These are phyloP conservation scores for Amphiprion clarkii DNA, from an alignment of 2,797 vertebrate genomes.

Conservation along the genomic window DNA sequence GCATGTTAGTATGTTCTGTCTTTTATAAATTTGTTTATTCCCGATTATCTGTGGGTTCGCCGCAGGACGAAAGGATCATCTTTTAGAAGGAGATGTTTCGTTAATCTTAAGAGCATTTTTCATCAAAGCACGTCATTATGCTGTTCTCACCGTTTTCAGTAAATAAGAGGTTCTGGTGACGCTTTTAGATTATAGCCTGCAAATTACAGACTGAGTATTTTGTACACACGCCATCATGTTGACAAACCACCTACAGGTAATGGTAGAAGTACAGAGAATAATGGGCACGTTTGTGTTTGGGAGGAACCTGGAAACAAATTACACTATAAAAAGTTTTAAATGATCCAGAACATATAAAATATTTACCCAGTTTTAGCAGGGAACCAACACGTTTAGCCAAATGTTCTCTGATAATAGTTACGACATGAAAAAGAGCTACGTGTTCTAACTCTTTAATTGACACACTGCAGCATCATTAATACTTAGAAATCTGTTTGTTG, in stretches of 20 bases:
- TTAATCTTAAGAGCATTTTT: constrained; percentile 7
- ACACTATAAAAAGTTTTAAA: background rate
- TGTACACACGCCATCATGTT: background rate
- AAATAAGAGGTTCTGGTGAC: constrained; percentile 18
- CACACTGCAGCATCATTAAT: background rate
- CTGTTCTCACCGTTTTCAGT: constrained; percentile 16
- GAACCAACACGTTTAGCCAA: background rate
- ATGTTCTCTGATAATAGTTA: background rate
- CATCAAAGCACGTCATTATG: constrained; percentile 3
- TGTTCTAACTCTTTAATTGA: background rate
- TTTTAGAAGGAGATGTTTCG: background rate
- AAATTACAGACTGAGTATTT: constrained; percentile 4
- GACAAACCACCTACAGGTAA: background rate
- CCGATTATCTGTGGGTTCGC: constrained; percentile 16
- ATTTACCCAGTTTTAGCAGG: background rate
- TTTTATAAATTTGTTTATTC: constrained; percentile 15
- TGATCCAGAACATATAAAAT: background rate
- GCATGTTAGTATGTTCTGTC: constrained; percentile 17
- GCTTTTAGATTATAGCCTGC: constrained; percentile 3
- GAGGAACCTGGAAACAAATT: background rate
- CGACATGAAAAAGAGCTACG: background rate
- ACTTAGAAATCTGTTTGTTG: background rate
- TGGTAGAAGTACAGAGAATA: background rate
- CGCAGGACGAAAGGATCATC: constrained; percentile 9
- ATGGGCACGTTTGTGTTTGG: background rate